Percentiles rank a stretch among this genome's conserved stretches.
These are phyloP conservation scores for Samia ricini DNA, from an alignment of 1,140 invertebrate species.

Conservation along the genomic window DNA sequence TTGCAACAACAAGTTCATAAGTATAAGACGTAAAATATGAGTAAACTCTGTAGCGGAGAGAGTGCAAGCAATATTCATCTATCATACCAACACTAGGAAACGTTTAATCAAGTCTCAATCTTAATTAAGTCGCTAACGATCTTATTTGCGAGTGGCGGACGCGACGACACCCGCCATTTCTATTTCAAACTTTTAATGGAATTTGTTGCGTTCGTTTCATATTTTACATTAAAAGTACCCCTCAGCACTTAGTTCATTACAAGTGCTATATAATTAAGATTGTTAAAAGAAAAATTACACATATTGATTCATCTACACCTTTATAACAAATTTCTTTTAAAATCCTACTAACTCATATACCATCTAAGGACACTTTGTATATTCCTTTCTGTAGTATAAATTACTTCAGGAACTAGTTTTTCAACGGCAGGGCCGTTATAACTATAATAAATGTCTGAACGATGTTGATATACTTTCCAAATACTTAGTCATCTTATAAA, in stretches of 20 bases:
- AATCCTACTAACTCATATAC: too few species aligned
- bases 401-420: too few species aligned
- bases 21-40: neutral
- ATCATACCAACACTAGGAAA: constrained; percentile 56
- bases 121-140: constrained; percentile 63
- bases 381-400: too few species aligned
- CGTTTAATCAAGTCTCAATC: constrained; percentile 64
- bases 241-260: neutral
- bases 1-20: neutral
- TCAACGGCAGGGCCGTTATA: too few species aligned
- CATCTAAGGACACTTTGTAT: too few species aligned
- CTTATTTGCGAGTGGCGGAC: constrained; percentile 48
- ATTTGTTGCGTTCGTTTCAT: constrained; percentile 14
- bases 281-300: too few species aligned
- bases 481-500: too few species aligned
- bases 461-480: too few species aligned
- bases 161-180: constrained; percentile 19
- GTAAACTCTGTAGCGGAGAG: constrained; percentile 19
- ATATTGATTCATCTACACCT: too few species aligned
- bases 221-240: neutral
- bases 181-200: constrained; percentile 34
- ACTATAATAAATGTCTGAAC: too few species aligned
- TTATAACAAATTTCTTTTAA: too few species aligned
- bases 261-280: too few species aligned
- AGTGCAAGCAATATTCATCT: constrained; percentile 55